Percentiles rank a stretch among this genome's conserved stretches.
Conservation (phyloP, 2,797 vertebrate genomes). For the Melanotaenia parkinsoni region DNA sequence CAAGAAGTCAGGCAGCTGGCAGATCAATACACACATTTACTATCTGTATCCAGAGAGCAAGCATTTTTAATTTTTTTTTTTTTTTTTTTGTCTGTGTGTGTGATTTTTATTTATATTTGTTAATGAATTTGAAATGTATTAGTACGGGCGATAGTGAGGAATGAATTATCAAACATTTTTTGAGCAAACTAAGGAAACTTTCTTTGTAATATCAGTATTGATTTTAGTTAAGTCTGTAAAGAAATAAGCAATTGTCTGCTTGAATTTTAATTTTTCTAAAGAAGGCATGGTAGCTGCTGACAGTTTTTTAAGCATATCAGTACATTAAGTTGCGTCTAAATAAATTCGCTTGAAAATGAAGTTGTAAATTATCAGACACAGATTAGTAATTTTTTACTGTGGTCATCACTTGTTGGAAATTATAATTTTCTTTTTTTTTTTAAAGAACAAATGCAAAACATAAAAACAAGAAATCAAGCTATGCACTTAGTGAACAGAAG, state of each 20-base stretch:
- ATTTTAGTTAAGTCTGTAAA: neutral
- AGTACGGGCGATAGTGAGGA: neutral
- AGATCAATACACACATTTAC: slow-evolving; percentile 74
- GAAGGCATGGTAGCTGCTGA: neutral
- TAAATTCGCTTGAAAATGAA: neutral
- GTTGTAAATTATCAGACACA: neutral
- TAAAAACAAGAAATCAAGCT: neutral
- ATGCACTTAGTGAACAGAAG: neutral
- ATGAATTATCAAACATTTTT: neutral
- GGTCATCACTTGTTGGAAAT: neutral
- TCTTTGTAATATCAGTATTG: neutral
- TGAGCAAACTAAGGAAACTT: neutral
- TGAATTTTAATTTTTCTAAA: neutral
- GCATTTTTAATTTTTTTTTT: slow-evolving; percentile 23
- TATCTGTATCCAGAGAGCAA: slow-evolving; percentile 68
- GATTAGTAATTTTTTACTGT: neutral
- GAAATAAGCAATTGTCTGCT: neutral
- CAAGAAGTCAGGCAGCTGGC: slow-evolving; percentile 47
- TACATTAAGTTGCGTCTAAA: neutral
- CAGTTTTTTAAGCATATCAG: neutral
- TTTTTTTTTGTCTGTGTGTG: neutral
- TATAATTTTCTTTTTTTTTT: neutral
- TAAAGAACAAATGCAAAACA: neutral
- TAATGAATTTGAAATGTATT: neutral
- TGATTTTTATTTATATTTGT: neutral